These are phyloP conservation scores for Lasioglossum oenotherae DNA, from an alignment of 2,888 invertebrate genomes.

Conservation along the genomic window DNA sequence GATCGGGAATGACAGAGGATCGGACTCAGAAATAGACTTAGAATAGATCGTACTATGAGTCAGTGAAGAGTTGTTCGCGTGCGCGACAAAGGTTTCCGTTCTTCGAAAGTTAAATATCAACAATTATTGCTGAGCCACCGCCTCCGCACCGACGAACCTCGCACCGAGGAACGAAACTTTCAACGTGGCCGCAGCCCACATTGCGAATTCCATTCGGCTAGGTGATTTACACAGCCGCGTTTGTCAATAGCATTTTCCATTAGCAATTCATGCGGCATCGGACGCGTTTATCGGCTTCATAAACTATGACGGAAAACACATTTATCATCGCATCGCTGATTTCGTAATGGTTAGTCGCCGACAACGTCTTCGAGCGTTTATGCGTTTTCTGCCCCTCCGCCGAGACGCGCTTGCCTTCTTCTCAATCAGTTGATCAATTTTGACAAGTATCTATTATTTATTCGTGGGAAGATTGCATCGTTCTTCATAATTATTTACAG, in stretches of 20 bases:
- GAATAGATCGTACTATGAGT: conserved; percentile 7
- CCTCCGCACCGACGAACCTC: conserved; percentile 47
- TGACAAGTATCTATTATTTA: neutral
- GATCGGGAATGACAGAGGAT: neutral
- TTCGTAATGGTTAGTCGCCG: conserved; percentile 68
- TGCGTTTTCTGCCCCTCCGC: conserved; percentile 10
- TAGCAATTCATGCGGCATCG: conserved; percentile 76
- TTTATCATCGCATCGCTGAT: conserved; percentile 74
- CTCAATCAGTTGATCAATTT: neutral
- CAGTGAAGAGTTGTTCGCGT: conserved; percentile 36
- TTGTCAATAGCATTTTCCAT: conserved; percentile 73
- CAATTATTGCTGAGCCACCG: conserved; percentile 43
- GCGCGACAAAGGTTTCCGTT: conserved; percentile 31
- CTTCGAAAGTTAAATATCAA: conserved; percentile 41
- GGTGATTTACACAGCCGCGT: conserved; percentile 67
- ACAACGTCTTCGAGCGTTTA: conserved; percentile 40
- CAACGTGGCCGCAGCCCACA: conserved; percentile 51
- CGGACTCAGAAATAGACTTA: neutral
- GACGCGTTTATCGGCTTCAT: conserved; percentile 77
- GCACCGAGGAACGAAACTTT: conserved; percentile 44
- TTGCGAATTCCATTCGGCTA: conserved; percentile 53
- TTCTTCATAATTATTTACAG: neutral
- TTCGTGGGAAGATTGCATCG: neutral
- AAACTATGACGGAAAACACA: conserved; percentile 72
- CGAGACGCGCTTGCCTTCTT: neutral